phyloP scores from a whole-genome alignment of 2,888 invertebrate genomes.

The Incurvaria masculella region DNA sequence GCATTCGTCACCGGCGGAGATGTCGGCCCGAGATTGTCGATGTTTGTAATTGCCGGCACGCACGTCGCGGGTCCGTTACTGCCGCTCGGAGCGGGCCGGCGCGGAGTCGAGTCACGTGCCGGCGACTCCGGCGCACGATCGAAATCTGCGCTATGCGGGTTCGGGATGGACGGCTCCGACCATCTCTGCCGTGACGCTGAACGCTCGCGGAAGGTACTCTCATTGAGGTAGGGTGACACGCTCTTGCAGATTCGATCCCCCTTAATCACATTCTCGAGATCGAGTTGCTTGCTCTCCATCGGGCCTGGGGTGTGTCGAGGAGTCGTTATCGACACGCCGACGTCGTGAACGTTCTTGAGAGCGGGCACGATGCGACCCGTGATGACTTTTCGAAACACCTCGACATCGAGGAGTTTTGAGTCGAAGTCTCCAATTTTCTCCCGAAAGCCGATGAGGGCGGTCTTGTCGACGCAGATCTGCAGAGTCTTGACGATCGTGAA shows the following conservation, averaged over 20 bases:
- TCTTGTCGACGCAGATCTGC: slow-evolving; percentile 37
- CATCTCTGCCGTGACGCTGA: background rate
- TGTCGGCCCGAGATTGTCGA: slow-evolving; percentile 38
- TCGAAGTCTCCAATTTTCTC: slow-evolving; percentile 13
- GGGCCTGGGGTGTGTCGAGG: background rate
- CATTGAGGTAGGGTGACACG: background rate
- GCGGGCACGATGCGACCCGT: background rate
- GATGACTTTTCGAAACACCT: background rate
- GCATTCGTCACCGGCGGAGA: slow-evolving; percentile 41
- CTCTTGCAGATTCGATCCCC: slow-evolving; percentile 13
- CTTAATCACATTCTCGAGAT: slow-evolving; percentile 12
- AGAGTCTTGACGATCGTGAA: slow-evolving; percentile 52
- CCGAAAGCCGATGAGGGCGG: slow-evolving; percentile 25
- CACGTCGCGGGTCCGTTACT: slow-evolving; percentile 40
- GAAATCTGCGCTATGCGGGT: slow-evolving; percentile 16
- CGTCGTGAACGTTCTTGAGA: background rate
- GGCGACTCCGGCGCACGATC: slow-evolving; percentile 42
- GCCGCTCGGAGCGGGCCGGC: slow-evolving; percentile 24
- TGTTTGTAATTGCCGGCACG: slow-evolving; percentile 47
- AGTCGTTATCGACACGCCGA: background rate
- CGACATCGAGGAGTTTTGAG: background rate
- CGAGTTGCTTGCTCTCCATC: background rate
- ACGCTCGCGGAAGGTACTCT: background rate
- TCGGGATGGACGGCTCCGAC: background rate
- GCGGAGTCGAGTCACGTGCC: slow-evolving; percentile 48